Evolutionary conservation across 2,797 vertebrate genomes (phyloP), one percentile per base, ranked within the genome.

Genomic region (Jordanella pulchra): DNA sequence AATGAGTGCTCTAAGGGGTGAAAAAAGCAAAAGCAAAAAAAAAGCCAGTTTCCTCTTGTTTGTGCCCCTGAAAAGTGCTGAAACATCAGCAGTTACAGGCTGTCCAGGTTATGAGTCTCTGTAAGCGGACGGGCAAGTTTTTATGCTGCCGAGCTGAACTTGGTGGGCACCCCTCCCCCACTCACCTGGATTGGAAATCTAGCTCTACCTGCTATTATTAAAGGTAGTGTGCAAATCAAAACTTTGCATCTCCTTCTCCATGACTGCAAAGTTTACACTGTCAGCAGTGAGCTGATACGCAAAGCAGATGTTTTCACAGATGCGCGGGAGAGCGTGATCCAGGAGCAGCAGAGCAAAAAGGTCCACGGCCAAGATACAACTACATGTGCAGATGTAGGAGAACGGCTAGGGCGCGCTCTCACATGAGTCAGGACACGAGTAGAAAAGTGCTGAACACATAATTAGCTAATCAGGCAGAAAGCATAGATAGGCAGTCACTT

Each of bases 61-160:
- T 89, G 84, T 89, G 85, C 69, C 72, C 56, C 75, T 12, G 67
- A 86, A 92, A 93, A 92, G 83, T 91, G 91, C 93, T 94, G 92
- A 94, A 89, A 83, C 90, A 88, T 91, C 90, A 93, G 91, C 92
- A 91, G 91, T 89, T 91, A 90, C 82, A 79, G 87, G 79, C 86
- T 73, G 85, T 71, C 76, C 81, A 81, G 89, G 89, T 91, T 89
- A 87, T 92, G 92, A 91, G 89, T 92, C 90, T 89, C 84, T 70
- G 84, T 82, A 90, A 90, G 90, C 84, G 86, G 80, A 82, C 61
- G 67, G 71, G 81, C 76, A 69, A 61, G 77, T 77, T 81, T 85
- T 84, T 44, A 25, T 54, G 71, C 72, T 78, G 67, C 86, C 85
- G 60, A 63, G 91, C 89, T 82, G 86, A 86, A 87, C 67, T 80